Percentiles rank a stretch among this genome's conserved stretches.
These are phyloP conservation scores for Lanistes nyassanus DNA, from an alignment of 1,140 invertebrate species.

Conservation along the genomic window DNA sequence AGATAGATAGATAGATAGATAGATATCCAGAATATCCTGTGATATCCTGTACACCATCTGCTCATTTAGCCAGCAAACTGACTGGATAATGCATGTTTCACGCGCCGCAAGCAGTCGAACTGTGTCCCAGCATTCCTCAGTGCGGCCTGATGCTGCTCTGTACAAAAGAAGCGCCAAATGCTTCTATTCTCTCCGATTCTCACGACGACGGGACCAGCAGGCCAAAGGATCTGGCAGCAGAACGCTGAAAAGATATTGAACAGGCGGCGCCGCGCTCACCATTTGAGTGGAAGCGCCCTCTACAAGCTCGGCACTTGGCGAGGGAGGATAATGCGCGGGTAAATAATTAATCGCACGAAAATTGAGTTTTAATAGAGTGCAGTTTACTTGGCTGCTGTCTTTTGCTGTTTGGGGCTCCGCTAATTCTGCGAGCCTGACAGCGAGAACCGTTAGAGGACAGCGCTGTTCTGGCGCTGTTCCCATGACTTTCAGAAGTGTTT, in stretches of 20 bases:
- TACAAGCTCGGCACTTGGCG: conserved; percentile 2
- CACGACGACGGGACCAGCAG: conserved; percentile 7
- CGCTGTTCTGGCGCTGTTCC: no score
- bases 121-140: no score
- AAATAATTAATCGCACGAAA: conserved; percentile 26
- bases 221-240: not conserved
- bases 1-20: no score
- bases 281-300: conserved; percentile 14
- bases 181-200: conserved; percentile 15
- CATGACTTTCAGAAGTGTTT: no score
- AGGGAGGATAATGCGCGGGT: conserved; percentile 18
- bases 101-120: no score
- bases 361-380: conserved; percentile 24
- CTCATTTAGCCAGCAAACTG: no score
- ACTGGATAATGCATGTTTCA: no score
- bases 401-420: conserved; percentile 1
- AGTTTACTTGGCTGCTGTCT: conserved; percentile 10
- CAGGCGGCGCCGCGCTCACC: conserved; percentile 10
- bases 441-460: no score
- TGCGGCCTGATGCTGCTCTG: no score
- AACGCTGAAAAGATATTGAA: conserved; percentile 21
- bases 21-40: no score
- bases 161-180: conserved; percentile 1
- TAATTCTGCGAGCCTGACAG: not conserved
- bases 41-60: no score